Evolutionary conservation across 2,113 vertebrate species (phyloP).

Genomic region (Osmerus eperlanus): DNA sequence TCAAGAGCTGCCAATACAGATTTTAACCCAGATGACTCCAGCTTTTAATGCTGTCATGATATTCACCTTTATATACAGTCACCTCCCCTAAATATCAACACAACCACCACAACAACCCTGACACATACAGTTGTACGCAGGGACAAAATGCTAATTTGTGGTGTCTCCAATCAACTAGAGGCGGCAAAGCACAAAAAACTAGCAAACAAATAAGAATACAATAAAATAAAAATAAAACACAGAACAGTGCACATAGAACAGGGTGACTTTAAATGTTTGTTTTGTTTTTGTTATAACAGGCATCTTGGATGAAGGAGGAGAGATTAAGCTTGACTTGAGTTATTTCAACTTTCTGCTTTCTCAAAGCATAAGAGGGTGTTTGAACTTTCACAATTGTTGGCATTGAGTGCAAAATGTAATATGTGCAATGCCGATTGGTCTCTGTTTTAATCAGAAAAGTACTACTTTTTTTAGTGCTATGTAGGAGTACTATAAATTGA

Average conservation of each 20-base stretch:
- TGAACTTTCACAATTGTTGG: slow-evolving; percentile 50
- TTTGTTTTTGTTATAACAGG: slow-evolving; percentile 67
- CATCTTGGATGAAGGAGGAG: slow-evolving; percentile 80
- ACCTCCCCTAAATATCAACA: slow-evolving; percentile 72
- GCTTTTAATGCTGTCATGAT: slow-evolving; percentile 78
- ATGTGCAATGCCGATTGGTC: slow-evolving; percentile 21
- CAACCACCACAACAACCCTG: slow-evolving; percentile 62
- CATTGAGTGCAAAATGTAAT: slow-evolving; percentile 63
- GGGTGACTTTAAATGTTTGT: slow-evolving; percentile 73
- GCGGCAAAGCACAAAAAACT: slow-evolving; percentile 86
- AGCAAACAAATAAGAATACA: slow-evolving; percentile 21
- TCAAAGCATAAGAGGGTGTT: slow-evolving; percentile 6
- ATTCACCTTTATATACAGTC: slow-evolving; percentile 77
- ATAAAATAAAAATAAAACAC: slow-evolving; percentile 46
- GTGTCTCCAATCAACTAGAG: slow-evolving; percentile 77
- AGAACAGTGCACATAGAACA: slow-evolving; percentile 83
- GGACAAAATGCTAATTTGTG: slow-evolving; percentile 89
- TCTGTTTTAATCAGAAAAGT: slow-evolving; percentile 22
- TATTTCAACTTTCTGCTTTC: slow-evolving; percentile 19
- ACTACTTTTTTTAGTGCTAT: slow-evolving; percentile 6
- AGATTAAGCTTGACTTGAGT: slow-evolving; percentile 86
- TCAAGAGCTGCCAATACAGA: slow-evolving; percentile 83
- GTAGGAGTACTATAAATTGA: slow-evolving; percentile 46
- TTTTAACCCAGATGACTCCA: slow-evolving; percentile 83
- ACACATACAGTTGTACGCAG: slow-evolving; percentile 77